These are phyloP conservation scores for Bugulina stolonifera DNA, from an alignment of 2,888 invertebrate genomes.

Conservation along the genomic window DNA sequence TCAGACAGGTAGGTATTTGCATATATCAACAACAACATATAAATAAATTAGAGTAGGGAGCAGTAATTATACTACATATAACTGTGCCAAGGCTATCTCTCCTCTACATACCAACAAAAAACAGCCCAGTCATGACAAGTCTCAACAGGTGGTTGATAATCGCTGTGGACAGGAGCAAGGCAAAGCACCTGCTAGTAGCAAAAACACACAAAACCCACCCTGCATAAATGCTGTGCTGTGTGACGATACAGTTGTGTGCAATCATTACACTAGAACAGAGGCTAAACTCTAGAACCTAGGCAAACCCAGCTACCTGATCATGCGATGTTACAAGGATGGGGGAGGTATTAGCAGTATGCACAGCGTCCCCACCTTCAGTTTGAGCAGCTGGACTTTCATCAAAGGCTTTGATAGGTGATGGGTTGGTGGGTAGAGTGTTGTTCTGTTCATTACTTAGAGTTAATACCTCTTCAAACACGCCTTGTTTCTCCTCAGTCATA, in stretches of 20 bases:
- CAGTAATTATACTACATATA: too few relatives aligned
- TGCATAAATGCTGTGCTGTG: too few relatives aligned
- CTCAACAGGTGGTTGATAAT: neutral
- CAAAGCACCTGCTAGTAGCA: neutral
- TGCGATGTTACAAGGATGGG: neutral
- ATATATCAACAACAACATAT: too few relatives aligned
- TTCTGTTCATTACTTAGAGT: neutral
- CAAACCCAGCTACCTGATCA: constrained; percentile 18
- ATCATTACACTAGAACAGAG: neutral
- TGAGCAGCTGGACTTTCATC: constrained; percentile 17
- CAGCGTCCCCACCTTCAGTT: constrained; percentile 23
- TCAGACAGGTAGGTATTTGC: too few relatives aligned
- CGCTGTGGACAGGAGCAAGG: neutral
- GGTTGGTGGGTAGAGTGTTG: neutral
- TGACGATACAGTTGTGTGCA: neutral
- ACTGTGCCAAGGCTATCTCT: too few relatives aligned
- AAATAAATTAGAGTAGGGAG: too few relatives aligned
- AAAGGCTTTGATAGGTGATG: constrained; percentile 16
- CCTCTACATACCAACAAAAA: too few relatives aligned
- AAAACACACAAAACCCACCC: too few relatives aligned
- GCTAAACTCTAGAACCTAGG: constrained; percentile 3
- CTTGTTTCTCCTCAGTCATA: neutral
- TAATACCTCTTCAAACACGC: constrained; percentile 5
- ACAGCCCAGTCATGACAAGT: too few relatives aligned
- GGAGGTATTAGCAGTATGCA: constrained; percentile 17